Conservation (phyloP, 2,113 vertebrate genomes). For the Syrrhaptes paradoxus region DNA sequence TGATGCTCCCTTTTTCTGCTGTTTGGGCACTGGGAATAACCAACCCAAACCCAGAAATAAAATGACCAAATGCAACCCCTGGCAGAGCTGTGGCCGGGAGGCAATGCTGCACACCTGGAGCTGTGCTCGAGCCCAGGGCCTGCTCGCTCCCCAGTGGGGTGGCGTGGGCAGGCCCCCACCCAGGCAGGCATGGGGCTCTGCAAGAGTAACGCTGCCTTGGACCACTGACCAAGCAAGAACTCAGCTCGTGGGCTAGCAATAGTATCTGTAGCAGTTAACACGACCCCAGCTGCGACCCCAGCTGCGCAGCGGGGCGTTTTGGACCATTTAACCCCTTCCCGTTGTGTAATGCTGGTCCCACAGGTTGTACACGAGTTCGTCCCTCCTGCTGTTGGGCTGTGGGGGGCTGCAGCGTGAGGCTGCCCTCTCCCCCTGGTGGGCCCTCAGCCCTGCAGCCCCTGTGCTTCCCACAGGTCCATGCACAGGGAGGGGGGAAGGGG, state of each 20-base stretch:
- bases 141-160: rapidly evolving
- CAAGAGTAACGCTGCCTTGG: not conserved
- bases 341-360: not conserved
- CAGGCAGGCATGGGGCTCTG: not conserved
- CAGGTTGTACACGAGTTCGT: not conserved
- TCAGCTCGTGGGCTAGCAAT: conserved; percentile 9
- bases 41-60: not conserved
- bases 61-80: conserved; percentile 61
- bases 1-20: conserved; percentile 49
- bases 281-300: not conserved
- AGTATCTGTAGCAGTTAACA: conserved; percentile 51
- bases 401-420: not conserved
- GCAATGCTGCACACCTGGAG: rapidly evolving
- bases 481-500: not conserved
- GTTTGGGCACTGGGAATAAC: conserved; percentile 40
- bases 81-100: not conserved
- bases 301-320: not conserved
- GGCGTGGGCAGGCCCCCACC: not conserved
- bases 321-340: conserved; percentile 21
- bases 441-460: not conserved
- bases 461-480: not conserved
- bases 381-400: not conserved
- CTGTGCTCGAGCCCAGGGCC: not conserved
- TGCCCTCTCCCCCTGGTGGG: not conserved
- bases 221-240: not conserved